A percentile compares a stretch with the other conserved stretches of the same genome.
phyloP scores from a whole-genome alignment of 2,797 vertebrate species.

The Falco naumanni region DNA sequence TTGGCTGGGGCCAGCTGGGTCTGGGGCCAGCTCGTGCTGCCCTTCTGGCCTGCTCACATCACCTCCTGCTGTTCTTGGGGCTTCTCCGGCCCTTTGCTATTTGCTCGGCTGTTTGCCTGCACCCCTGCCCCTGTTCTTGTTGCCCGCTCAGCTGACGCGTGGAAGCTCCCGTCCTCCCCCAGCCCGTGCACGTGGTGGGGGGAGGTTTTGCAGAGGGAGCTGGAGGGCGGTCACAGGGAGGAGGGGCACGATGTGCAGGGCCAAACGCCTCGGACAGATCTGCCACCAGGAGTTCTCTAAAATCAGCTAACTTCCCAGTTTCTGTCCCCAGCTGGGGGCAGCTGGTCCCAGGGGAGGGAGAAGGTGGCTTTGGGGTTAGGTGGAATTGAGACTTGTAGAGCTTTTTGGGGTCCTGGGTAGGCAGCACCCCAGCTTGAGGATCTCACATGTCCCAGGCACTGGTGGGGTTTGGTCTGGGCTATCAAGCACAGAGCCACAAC shows the following conservation, averaged over 20 bases:
- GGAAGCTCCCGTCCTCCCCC: not conserved
- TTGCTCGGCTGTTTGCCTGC: not conserved
- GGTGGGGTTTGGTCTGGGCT: not conserved
- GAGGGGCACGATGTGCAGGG: rapidly evolving
- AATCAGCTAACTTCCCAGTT: not conserved
- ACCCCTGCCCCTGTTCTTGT: rapidly evolving
- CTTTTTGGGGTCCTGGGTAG: not conserved
- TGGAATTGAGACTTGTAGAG: not conserved
- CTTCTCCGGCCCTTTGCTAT: not conserved
- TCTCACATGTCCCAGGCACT: not conserved
- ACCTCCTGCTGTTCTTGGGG: not conserved
- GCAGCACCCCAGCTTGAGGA: not conserved
- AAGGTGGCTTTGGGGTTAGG: not conserved
- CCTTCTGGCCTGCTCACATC: not conserved
- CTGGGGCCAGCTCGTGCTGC: not conserved
- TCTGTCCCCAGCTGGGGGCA: rapidly evolving
- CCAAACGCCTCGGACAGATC: rapidly evolving
- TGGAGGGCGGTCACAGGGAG: not conserved
- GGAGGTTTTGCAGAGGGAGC: not conserved
- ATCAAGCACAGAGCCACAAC: not conserved
- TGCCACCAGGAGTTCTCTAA: not conserved
- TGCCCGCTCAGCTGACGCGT: not conserved
- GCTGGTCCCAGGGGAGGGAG: not conserved
- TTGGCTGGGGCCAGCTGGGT: not conserved
- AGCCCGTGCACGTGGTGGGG: rapidly evolving